phyloP scores from a whole-genome alignment of 2,113 vertebrate genomes.

The Pitta sordida region DNA sequence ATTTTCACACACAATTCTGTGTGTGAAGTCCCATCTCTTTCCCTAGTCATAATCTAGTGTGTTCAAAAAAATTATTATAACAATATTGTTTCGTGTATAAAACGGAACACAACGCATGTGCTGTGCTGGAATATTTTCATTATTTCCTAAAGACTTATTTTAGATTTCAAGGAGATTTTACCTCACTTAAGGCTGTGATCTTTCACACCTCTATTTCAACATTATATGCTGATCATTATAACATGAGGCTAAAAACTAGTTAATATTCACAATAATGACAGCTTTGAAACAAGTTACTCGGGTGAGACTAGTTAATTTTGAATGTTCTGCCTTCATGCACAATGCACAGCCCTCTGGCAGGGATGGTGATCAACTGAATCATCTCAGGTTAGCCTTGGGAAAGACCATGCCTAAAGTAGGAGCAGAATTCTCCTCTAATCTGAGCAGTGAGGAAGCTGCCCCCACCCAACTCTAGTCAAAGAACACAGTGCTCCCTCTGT shows the following conservation, averaged over 20 bases:
- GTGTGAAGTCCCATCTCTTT: conserved; percentile 1
- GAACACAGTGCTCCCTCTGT: not conserved
- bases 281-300: not conserved
- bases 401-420: not conserved
- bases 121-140: not conserved
- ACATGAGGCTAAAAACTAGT: rapidly evolving
- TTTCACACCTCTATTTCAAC: not conserved
- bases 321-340: rapidly evolving
- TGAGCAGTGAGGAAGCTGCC: not conserved
- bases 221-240: not conserved
- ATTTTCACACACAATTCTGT: too few species aligned
- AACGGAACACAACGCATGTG: not conserved
- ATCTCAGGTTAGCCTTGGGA: not conserved
- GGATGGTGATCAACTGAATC: not conserved
- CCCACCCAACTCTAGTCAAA: too few species aligned
- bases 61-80: not conserved
- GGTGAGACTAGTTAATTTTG: not conserved
- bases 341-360: not conserved
- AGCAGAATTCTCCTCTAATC: not conserved
- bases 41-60: not conserved
- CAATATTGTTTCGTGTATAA: not conserved
- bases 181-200: not conserved
- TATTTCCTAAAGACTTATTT: not conserved
- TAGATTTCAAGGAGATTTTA: not conserved
- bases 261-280: not conserved